Evolutionary conservation across 2,113 vertebrate species (phyloP).

Genomic region (Spermophilus dauricus): DNA sequence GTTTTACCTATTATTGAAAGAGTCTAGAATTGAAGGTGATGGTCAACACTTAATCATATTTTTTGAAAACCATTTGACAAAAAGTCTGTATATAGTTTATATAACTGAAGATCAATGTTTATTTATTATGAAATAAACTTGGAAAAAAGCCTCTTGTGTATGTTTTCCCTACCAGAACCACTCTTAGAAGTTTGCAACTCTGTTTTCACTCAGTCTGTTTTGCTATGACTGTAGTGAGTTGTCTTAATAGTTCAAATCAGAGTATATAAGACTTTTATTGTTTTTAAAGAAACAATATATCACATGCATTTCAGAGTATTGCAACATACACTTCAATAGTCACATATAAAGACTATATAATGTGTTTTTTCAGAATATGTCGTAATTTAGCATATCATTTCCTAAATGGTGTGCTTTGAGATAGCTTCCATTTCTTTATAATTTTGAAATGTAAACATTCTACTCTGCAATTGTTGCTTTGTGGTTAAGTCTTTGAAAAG

Average conservation of each 20-base stretch:
- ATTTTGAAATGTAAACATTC: conserved; percentile 22
- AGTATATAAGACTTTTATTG: neutral
- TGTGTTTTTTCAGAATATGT: neutral
- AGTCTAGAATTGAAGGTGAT: neutral
- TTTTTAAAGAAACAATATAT: neutral
- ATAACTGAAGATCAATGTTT: neutral
- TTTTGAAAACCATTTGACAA: neutral
- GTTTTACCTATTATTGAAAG: neutral
- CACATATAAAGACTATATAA: neutral
- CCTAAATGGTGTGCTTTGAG: neutral
- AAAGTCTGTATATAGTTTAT: neutral
- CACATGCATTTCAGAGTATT: neutral
- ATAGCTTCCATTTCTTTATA: neutral
- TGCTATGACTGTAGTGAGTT: neutral
- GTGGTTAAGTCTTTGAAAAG: neutral
- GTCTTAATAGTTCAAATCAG: neutral
- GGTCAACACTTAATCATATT: neutral
- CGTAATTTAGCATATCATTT: neutral
- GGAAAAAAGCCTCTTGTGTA: neutral
- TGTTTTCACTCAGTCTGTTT: neutral
- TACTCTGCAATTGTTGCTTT: neutral
- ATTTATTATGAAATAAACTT: neutral
- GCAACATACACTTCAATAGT: neutral
- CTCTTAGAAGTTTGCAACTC: neutral
- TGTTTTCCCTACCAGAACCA: neutral